phyloP scores from a whole-genome alignment of 1,140 invertebrate species.

The Andricus grossulariae region DNA sequence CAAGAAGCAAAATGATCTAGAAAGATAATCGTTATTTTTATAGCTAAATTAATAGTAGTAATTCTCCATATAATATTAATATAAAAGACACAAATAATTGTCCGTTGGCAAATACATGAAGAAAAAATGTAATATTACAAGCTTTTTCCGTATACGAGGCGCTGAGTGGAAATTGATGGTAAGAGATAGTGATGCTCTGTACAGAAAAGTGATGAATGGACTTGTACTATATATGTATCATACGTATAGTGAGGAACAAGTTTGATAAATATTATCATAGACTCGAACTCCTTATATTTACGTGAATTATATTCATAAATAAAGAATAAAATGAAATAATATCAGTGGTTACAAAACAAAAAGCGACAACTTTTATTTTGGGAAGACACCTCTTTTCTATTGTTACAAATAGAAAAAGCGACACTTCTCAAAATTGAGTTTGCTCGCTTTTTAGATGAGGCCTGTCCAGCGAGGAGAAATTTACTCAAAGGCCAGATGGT shows the following conservation, averaged over 20 bases:
- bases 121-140: constrained; percentile 20
- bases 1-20: constrained; percentile 14
- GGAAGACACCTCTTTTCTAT: too few relatives aligned
- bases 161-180: constrained; percentile 3
- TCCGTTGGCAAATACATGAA: constrained; percentile 14
- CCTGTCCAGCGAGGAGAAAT: too few relatives aligned
- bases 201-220: not conserved
- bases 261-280: not conserved
- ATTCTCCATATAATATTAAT: constrained; percentile 26
- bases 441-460: too few relatives aligned
- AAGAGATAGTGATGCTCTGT: not conserved
- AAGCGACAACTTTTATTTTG: too few relatives aligned
- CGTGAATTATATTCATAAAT: too few relatives aligned
- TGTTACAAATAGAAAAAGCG: too few relatives aligned
- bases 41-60: constrained; percentile 17
- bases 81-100: constrained; percentile 17
- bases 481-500: too few relatives aligned
- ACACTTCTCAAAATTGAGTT: too few relatives aligned
- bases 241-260: not conserved
- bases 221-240: constrained; percentile 9
- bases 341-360: too few relatives aligned
- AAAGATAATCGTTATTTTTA: constrained; percentile 5
- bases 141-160: constrained; percentile 18
- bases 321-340: too few relatives aligned
- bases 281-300: too few relatives aligned